Percentiles rank a stretch among this genome's conserved stretches.
These are phyloP conservation scores for Arothron firmamentum DNA, from an alignment of 2,113 vertebrate genomes.

Conservation along the genomic window DNA sequence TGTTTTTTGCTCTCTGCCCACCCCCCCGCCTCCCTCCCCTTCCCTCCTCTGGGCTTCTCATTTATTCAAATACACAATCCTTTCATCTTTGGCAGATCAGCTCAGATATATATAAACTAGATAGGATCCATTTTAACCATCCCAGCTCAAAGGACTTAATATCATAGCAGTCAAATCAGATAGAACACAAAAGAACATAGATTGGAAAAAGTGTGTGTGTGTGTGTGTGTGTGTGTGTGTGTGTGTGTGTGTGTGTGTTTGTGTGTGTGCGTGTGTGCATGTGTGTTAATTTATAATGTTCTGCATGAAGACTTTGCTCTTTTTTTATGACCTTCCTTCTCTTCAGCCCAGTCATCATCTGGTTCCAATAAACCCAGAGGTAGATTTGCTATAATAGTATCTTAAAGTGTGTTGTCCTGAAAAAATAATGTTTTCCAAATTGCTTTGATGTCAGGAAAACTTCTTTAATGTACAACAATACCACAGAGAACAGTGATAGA, in stretches of 20 bases:
- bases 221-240: not conserved
- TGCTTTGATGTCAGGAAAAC: too few relatives aligned
- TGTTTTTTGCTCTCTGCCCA: not conserved
- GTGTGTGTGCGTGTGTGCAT: not conserved
- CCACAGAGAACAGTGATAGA: too few relatives aligned
- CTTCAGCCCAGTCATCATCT: not conserved
- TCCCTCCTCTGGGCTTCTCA: slow-evolving; percentile 11
- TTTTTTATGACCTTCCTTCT: not conserved
- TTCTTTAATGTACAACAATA: too few relatives aligned
- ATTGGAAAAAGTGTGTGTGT: slow-evolving; percentile 16
- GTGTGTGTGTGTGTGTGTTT: slow-evolving; percentile 7
- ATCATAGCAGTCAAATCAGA: slow-evolving; percentile 47
- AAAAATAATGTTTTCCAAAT: too few relatives aligned
- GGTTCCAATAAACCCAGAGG: not conserved
- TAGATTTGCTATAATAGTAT: too few relatives aligned
- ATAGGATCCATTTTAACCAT: slow-evolving; percentile 55
- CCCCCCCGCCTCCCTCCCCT: not conserved
- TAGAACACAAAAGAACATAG: slow-evolving; percentile 32
- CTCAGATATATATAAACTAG: slow-evolving; percentile 38
- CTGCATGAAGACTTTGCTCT: not conserved
- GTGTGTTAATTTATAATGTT: not conserved
- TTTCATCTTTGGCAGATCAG: slow-evolving; percentile 53
- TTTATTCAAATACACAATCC: slow-evolving; percentile 28
- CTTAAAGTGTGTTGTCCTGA: too few relatives aligned
- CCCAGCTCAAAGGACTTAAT: slow-evolving; percentile 60